Conservation (phyloP, 2,888 invertebrate genomes). For the Cheilosia scutellata region DNA sequence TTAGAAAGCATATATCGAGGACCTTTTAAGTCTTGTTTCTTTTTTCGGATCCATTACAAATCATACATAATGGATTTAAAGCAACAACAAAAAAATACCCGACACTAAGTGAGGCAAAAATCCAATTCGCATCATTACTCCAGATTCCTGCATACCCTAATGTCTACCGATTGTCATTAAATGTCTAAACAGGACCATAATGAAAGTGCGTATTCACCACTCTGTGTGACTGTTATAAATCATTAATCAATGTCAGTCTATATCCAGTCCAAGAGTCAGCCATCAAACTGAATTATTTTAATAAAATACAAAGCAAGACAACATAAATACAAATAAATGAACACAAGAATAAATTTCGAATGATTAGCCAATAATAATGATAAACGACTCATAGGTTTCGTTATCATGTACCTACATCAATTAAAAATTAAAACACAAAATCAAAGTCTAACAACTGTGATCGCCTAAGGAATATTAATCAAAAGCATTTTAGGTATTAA, state of each 20-base stretch:
- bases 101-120: too few species aligned
- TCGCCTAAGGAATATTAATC: not conserved
- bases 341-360: not conserved
- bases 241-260: not conserved
- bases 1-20: too few species aligned
- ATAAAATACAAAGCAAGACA: not conserved
- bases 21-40: too few species aligned
- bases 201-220: not conserved
- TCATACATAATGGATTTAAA: too few species aligned
- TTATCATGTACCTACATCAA: not conserved
- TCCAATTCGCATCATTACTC: too few species aligned
- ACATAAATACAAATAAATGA: not conserved
- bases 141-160: not conserved
- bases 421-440: conserved; percentile 10
- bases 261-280: not conserved
- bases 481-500: conserved; percentile 2
- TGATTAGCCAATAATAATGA: conserved; percentile 5
- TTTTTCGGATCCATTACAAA: too few species aligned
- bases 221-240: not conserved
- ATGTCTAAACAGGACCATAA: not conserved
- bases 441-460: not conserved
- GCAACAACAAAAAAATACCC: too few species aligned
- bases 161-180: not conserved
- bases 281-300: not conserved
- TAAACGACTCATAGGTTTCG: conserved; percentile 4